Conservation (phyloP, 2,888 invertebrate genomes). For the Drosophila atripex region DNA sequence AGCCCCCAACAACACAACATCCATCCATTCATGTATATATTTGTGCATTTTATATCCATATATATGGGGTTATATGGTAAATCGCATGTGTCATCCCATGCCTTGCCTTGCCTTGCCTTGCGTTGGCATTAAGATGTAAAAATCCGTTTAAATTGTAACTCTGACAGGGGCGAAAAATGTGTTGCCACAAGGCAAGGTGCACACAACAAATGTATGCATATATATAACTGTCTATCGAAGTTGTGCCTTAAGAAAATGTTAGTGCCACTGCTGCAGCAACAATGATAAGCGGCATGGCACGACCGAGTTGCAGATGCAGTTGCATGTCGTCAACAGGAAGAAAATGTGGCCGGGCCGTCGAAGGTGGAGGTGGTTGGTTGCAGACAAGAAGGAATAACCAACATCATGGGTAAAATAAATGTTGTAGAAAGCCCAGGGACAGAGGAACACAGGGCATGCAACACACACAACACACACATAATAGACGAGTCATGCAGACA, state of each 20-base stretch:
- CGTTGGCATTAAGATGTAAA: slow-evolving; percentile 51
- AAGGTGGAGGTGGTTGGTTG: not conserved
- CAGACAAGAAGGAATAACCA: slow-evolving; percentile 34
- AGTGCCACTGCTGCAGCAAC: slow-evolving; percentile 63
- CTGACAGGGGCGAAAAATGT: slow-evolving; percentile 16
- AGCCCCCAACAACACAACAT: slow-evolving; percentile 7
- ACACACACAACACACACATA: slow-evolving; percentile 9
- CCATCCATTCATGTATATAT: slow-evolving; percentile 8
- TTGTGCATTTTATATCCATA: slow-evolving; percentile 22
- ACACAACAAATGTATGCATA: slow-evolving; percentile 15
- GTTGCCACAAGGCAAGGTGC: slow-evolving; percentile 59
- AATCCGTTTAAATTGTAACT: slow-evolving; percentile 69
- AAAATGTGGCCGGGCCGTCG: not conserved
- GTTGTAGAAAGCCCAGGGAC: slow-evolving; percentile 39
- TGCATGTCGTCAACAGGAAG: slow-evolving; percentile 52
- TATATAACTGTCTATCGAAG: slow-evolving; percentile 40
- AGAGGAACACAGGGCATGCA: slow-evolving; percentile 12
- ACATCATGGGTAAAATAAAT: slow-evolving; percentile 45
- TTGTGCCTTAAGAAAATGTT: slow-evolving; percentile 57
- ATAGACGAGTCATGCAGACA: slow-evolving; percentile 43
- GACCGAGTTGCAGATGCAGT: slow-evolving; percentile 44
- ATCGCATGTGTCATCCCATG: slow-evolving; percentile 47
- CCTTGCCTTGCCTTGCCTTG: slow-evolving; percentile 30
- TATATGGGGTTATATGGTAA: slow-evolving; percentile 22
- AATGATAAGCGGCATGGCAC: slow-evolving; percentile 65